Conservation (phyloP, 2,888 invertebrate genomes). For the Cephus pulcher region DNA sequence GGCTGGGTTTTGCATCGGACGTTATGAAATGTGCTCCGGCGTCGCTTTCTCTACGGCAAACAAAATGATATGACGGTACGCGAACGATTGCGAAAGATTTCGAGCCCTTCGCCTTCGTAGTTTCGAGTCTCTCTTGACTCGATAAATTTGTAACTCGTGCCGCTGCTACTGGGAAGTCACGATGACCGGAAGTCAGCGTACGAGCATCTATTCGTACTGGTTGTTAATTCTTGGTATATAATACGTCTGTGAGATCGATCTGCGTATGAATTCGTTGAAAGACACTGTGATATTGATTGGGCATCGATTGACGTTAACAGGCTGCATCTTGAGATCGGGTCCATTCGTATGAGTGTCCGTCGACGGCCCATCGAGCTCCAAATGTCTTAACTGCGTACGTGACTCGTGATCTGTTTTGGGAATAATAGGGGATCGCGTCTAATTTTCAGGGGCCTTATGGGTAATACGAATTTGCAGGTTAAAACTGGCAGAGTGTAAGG, state of each 20-base stretch:
- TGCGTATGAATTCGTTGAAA: neutral
- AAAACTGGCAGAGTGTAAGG: neutral
- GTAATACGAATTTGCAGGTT: neutral
- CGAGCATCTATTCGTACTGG: no score
- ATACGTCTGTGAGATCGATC: neutral
- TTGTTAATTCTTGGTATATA: no score
- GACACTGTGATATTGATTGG: neutral
- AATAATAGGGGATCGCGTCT: neutral
- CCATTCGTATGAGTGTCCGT: neutral
- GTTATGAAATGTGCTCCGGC: conserved; percentile 11
- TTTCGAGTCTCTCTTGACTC: neutral
- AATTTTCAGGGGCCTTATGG: neutral
- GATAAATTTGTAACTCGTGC: neutral
- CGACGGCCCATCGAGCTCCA: neutral
- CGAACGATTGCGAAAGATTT: neutral
- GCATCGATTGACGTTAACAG: neutral
- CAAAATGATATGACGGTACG: conserved; percentile 13
- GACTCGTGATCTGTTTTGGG: neutral
- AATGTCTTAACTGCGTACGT: neutral
- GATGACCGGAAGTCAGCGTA: neutral
- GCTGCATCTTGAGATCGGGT: neutral
- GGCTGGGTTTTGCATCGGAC: neutral
- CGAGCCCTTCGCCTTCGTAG: neutral
- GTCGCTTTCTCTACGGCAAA: conserved; percentile 36
- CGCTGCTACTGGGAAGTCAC: neutral